Evolutionary conservation across 2,797 vertebrate genomes (phyloP).

Genomic region (Triplophysa yarkandensis): DNA sequence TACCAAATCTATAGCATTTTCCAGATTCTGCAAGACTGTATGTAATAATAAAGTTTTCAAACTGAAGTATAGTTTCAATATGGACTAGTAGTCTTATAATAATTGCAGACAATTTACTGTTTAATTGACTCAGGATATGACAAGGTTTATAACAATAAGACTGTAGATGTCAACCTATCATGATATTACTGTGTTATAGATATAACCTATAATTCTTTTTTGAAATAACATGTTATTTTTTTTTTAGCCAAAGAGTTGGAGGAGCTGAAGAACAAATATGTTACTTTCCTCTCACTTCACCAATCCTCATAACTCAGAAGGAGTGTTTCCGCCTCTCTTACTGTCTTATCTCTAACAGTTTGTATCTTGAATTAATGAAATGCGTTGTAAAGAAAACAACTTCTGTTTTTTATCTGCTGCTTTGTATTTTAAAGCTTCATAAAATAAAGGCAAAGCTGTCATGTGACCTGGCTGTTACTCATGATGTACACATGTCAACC

Average conservation of each 20-base stretch:
- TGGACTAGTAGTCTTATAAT: too few relatives aligned
- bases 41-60: too few relatives aligned
- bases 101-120: too few relatives aligned
- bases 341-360: neutral
- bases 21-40: too few relatives aligned
- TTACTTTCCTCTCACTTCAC: conserved; percentile 57
- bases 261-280: conserved; percentile 60
- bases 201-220: neutral
- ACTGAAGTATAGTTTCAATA: too few relatives aligned
- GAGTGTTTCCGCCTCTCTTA: neutral
- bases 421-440: neutral
- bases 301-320: conserved; percentile 18
- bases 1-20: too few relatives aligned
- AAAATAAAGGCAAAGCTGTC: neutral
- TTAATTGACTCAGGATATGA: too few relatives aligned
- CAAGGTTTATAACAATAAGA: neutral
- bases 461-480: neutral
- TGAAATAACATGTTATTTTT: neutral
- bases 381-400: neutral
- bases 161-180: neutral
- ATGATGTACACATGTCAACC: neutral
- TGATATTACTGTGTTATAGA: neutral
- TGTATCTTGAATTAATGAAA: neutral
- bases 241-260: conserved; percentile 69
- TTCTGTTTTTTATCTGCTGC: neutral